phyloP scores from a whole-genome alignment of 2,888 invertebrate species.

The Eucera pruinosa region DNA sequence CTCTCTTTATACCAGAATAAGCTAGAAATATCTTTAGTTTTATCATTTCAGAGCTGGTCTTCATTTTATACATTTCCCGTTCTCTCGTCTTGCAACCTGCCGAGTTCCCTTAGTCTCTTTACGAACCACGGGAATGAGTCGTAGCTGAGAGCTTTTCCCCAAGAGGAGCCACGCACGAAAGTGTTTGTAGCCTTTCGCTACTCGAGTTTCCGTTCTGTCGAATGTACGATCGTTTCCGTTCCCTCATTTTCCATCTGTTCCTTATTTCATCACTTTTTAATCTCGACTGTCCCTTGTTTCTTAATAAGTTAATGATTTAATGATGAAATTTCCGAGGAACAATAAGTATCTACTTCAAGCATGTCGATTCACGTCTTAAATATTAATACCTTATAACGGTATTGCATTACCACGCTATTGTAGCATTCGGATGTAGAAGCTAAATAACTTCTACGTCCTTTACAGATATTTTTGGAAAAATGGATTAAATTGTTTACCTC shows the following conservation, averaged over 20 bases:
- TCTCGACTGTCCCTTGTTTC: background rate
- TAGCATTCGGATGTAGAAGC: background rate
- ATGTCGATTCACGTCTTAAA: too few relatives aligned
- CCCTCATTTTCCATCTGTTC: constrained; percentile 20
- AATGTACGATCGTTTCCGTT: constrained; percentile 44
- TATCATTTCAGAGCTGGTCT: constrained; percentile 76
- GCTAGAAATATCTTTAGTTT: constrained; percentile 74
- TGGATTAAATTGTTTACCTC: background rate
- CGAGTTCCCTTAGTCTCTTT: constrained; percentile 64
- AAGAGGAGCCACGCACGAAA: constrained; percentile 63
- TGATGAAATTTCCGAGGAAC: background rate
- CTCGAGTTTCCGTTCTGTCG: constrained; percentile 51
- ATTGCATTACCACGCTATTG: background rate
- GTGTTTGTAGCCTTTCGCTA: constrained; percentile 58
- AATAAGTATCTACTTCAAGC: background rate
- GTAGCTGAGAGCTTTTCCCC: constrained; percentile 65
- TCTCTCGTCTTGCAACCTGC: constrained; percentile 41
- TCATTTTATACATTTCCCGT: constrained; percentile 72
- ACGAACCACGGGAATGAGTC: constrained; percentile 70
- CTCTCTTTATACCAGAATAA: constrained; percentile 68
- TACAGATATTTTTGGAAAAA: background rate
- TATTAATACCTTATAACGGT: too few relatives aligned
- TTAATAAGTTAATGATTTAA: constrained; percentile 43
- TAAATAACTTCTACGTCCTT: too few relatives aligned
- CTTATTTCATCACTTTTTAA: constrained; percentile 17